phyloP scores from a whole-genome alignment of 2,888 invertebrate species.

The Drosophila melanosoma region DNA sequence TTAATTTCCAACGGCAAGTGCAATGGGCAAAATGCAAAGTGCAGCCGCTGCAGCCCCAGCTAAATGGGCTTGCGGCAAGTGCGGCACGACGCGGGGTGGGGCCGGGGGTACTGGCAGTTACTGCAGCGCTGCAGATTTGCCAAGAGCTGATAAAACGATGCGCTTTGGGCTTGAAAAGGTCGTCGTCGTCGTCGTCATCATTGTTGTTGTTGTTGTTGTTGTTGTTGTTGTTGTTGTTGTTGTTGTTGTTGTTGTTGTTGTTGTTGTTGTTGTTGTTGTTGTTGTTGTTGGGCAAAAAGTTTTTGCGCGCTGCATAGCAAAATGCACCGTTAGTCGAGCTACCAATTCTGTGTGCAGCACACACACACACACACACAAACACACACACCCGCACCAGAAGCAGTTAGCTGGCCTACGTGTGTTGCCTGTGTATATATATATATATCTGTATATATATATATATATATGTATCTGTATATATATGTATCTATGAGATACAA shows the following conservation, averaged over 20 bases:
- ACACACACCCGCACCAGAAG: slow-evolving; percentile 11
- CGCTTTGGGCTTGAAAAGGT: slow-evolving; percentile 75
- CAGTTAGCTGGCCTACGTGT: slow-evolving; percentile 43
- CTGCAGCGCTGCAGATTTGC: slow-evolving; percentile 60
- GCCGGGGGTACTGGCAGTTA: neutral
- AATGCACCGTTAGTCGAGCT: slow-evolving; percentile 71
- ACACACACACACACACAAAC: neutral
- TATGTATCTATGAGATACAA: slow-evolving; percentile 75
- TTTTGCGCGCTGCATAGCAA: slow-evolving; percentile 74
- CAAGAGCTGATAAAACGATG: slow-evolving; percentile 73
- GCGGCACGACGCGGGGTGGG: neutral
- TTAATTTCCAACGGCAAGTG: slow-evolving; percentile 77
- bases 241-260: slow-evolving; percentile 37
- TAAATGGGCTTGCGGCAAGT: neutral
- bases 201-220: slow-evolving; percentile 31
- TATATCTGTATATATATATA: neutral
- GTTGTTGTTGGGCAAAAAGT: slow-evolving; percentile 43
- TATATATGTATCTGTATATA: too few relatives aligned
- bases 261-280: slow-evolving; percentile 31
- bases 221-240: slow-evolving; percentile 32
- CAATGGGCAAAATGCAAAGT: slow-evolving; percentile 66
- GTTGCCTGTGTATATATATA: neutral
- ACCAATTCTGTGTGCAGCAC: slow-evolving; percentile 10
- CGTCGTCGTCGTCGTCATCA: slow-evolving; percentile 58
- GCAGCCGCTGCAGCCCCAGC: slow-evolving; percentile 32